These are phyloP conservation scores for Ataeniobius toweri DNA, from an alignment of 2,797 vertebrate species.

Conservation along the genomic window DNA sequence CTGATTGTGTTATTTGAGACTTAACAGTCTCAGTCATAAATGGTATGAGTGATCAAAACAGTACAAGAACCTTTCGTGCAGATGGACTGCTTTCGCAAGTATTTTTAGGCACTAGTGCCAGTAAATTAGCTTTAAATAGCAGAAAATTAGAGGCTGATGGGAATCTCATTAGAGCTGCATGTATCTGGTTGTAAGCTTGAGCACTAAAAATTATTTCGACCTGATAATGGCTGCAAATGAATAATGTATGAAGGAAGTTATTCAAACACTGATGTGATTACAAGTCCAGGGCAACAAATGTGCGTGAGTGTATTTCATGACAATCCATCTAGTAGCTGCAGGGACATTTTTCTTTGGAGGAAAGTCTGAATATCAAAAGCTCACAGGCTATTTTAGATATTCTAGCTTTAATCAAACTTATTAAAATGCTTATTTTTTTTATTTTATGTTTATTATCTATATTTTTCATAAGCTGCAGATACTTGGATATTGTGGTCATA, in stretches of 20 bases:
- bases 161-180: constrained; percentile 4
- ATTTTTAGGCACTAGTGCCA: background rate
- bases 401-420: background rate
- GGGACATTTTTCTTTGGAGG: background rate
- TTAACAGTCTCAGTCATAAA: background rate
- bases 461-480: background rate
- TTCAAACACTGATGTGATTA: background rate
- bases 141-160: constrained; percentile 2
- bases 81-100: background rate
- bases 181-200: background rate
- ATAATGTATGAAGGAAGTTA: background rate
- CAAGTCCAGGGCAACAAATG: background rate
- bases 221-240: background rate
- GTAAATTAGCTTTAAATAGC: constrained; percentile 3
- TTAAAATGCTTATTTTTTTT: background rate
- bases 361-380: background rate
- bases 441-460: background rate
- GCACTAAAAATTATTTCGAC: background rate
- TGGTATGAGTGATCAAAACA: background rate
- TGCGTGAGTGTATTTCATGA: background rate
- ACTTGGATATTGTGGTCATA: background rate
- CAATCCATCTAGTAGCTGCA: background rate
- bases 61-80: background rate
- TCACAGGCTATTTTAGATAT: background rate
- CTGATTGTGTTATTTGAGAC: background rate